Evolutionary conservation across 1,140 invertebrate genomes (phyloP).

Genomic region (Bombyx mandarina): DNA sequence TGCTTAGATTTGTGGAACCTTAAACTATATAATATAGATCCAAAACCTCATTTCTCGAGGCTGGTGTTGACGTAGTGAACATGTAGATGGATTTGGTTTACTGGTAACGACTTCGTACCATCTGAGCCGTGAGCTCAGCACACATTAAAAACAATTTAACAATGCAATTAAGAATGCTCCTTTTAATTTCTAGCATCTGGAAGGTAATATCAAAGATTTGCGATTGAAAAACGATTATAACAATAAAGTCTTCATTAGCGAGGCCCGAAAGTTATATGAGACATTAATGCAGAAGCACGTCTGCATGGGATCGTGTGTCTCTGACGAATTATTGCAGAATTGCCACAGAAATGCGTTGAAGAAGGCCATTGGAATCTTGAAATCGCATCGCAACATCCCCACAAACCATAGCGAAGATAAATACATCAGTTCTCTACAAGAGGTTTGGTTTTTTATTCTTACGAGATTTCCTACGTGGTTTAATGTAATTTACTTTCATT

Average conservation of each 20-base stretch:
- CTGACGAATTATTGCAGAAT: constrained; percentile 2
- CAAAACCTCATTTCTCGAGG: too few species aligned
- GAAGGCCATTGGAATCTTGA: neutral
- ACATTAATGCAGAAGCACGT: constrained; percentile 1
- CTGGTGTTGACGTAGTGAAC: too few species aligned
- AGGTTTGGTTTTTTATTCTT: too few species aligned
- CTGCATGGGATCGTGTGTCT: constrained; percentile 1
- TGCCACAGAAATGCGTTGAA: neutral
- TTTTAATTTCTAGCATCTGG: neutral
- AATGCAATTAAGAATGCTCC: neutral
- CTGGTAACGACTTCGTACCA: too few species aligned
- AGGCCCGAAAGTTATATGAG: constrained; percentile 5
- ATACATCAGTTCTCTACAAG: neutral
- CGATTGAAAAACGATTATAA: constrained; percentile 9
- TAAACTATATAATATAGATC: too few species aligned
- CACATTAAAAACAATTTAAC: too few species aligned
- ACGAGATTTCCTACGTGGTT: too few species aligned
- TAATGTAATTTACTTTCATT: too few species aligned
- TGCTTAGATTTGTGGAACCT: too few species aligned
- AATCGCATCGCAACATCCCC: constrained; percentile 1
- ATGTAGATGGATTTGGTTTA: too few species aligned
- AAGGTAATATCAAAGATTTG: constrained; percentile 4
- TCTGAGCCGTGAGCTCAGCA: too few species aligned
- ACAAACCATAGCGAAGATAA: constrained; percentile 2
- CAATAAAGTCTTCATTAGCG: constrained; percentile 3